A percentile compares a stretch with the other conserved stretches of the same genome.
These are phyloP conservation scores for Taphrorychus bicolor DNA, from an alignment of 2,888 invertebrate species.

Conservation along the genomic window DNA sequence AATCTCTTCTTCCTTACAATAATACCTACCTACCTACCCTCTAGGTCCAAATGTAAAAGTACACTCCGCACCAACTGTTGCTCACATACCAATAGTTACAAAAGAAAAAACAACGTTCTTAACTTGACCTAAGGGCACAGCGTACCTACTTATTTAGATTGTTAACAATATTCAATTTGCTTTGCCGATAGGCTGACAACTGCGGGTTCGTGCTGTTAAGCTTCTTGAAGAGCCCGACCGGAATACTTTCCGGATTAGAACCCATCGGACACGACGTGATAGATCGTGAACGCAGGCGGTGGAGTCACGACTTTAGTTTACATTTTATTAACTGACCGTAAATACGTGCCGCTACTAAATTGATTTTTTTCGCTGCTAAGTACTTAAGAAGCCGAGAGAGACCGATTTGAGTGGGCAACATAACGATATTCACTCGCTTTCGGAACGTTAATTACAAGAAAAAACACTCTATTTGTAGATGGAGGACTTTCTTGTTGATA, in stretches of 20 bases:
- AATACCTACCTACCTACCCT: no score
- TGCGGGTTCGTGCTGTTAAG: slow-evolving; percentile 15
- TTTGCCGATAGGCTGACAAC: slow-evolving; percentile 26
- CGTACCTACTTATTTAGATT: slow-evolving; percentile 25
- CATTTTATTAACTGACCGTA: slow-evolving; percentile 14
- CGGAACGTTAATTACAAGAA: no score
- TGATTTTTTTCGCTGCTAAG: neutral
- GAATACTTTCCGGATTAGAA: slow-evolving; percentile 19
- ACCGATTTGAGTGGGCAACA: no score
- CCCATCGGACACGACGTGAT: slow-evolving; percentile 14
- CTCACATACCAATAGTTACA: neutral
- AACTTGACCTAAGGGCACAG: slow-evolving; percentile 4
- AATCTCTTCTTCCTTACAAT: no score
- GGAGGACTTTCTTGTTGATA: no score
- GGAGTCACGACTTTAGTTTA: slow-evolving; percentile 27
- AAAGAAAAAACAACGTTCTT: neutral
- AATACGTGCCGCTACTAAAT: neutral
- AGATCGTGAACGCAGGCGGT: slow-evolving; percentile 24
- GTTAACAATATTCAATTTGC: slow-evolving; percentile 27
- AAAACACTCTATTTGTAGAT: no score
- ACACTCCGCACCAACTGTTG: neutral
- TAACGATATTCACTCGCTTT: no score
- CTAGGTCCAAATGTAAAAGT: no score
- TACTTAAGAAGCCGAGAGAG: neutral
- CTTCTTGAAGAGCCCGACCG: slow-evolving; percentile 12